phyloP scores from a whole-genome alignment of 2,888 invertebrate species.

The Charanyca ferruginea region DNA sequence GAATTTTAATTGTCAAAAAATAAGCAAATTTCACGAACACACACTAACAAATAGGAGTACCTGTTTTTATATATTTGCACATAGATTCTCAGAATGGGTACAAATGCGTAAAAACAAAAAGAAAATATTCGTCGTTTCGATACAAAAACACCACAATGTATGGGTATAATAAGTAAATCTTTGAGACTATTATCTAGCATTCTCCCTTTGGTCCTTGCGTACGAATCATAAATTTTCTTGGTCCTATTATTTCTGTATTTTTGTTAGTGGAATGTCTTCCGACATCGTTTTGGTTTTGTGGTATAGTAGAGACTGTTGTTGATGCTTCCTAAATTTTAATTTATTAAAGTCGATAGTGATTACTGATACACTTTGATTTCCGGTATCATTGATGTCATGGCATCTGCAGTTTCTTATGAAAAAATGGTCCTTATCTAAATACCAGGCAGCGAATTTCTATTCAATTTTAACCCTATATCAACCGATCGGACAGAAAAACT shows the following conservation, averaged over 20 bases:
- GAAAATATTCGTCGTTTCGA: not conserved
- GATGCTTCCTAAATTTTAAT: constrained; percentile 10
- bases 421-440: no score
- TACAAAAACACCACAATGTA: not conserved
- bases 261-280: constrained; percentile 43
- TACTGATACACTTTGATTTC: not conserved
- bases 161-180: constrained; percentile 31
- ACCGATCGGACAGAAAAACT: no score
- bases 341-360: not conserved
- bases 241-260: constrained; percentile 26
- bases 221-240: constrained; percentile 43
- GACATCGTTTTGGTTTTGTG: constrained; percentile 28
- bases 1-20: not conserved
- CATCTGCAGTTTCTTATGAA: no score
- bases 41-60: not conserved
- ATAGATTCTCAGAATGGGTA: constrained; percentile 3
- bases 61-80: constrained; percentile 6
- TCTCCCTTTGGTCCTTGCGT: constrained; percentile 27
- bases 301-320: not conserved
- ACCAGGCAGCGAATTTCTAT: no score
- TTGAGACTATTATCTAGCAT: constrained; percentile 32
- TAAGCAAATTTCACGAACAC: not conserved
- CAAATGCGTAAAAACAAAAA: constrained; percentile 7
- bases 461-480: no score
- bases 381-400: no score